Evolutionary conservation across 2,888 invertebrate species (phyloP), one percentile per base, ranked within the genome.

Genomic region (Dicycla oo): DNA sequence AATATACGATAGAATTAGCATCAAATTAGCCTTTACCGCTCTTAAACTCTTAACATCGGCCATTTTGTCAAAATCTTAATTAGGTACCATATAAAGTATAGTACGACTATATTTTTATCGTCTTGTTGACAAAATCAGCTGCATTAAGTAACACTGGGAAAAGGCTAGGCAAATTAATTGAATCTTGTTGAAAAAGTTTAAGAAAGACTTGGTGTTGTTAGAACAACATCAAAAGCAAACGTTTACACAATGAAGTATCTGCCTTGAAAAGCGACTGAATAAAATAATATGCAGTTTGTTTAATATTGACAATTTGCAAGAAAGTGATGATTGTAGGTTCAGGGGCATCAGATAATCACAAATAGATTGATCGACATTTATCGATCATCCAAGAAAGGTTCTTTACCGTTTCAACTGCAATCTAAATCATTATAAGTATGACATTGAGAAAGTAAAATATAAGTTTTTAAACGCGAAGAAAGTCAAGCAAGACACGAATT

Each of bases 301-400:
- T 68, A 26, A 56, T 30, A 30, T 61, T 69, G 69, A 7, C 30
- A 47, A 69, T 40, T 81, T 77, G 63, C 72, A 63, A 77, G 76
- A 67, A 77, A 56, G 13, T 54, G 40, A 47, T 11, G 40, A 56
- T 75, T 30, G n/a, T 34, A 54, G 8, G 45, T 68, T 64, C 74
- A 73, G 40, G 77, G 77, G 20, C 45, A 62, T 57, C 56, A 57
- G 69, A 76, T 81, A 71, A 75, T 23, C n/a, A 23, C 3, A 20
- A 23, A 11, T 13, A 45, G n/a, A 81, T 81, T 49, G 34, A 53
- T 69, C n/a, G 53, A 51, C 26, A 51, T 63, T 76, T 56, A 63
- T 81, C 77, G 58, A 76, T 18, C 5, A 56, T 61, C 38, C 26
- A 43, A 20, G n/a, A 30, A 15, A 30, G 23, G 30, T 43, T 26